Conservation (phyloP, 2,797 vertebrate genomes). For the Leptodactylus fallax region DNA sequence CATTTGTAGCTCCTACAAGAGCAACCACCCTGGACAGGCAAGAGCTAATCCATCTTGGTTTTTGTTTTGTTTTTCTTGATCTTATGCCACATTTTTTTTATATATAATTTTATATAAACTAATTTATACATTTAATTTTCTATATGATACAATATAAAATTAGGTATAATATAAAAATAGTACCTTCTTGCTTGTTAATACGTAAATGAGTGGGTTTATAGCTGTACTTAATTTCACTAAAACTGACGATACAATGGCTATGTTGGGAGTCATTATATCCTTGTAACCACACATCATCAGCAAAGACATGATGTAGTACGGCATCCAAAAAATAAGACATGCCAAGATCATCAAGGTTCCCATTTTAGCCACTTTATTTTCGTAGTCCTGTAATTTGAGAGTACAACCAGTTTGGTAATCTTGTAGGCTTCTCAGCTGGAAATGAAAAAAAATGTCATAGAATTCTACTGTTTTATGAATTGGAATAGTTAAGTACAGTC, state of each 20-base stretch:
- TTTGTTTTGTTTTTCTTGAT: too few relatives aligned
- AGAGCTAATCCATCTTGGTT: too few relatives aligned
- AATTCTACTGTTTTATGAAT: too few relatives aligned
- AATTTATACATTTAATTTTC: neutral
- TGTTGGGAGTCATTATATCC: constrained; percentile 83
- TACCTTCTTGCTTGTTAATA: constrained; percentile 94
- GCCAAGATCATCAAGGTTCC: constrained; percentile 89
- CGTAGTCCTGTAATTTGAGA: constrained; percentile 88
- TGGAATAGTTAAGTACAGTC: too few relatives aligned
- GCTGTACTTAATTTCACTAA: constrained; percentile 91
- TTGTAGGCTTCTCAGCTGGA: constrained; percentile 86
- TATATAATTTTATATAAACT: neutral
- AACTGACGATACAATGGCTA: constrained; percentile 87
- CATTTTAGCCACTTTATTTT: constrained; percentile 92
- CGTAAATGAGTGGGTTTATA: constrained; percentile 91
- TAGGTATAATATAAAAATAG: neutral
- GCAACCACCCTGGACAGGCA: too few relatives aligned
- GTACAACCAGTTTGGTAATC: constrained; percentile 90
- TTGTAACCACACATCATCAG: constrained; percentile 85
- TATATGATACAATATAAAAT: neutral
- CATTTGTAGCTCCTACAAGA: too few relatives aligned
- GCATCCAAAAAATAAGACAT: constrained; percentile 91
- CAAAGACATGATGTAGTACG: constrained; percentile 87
- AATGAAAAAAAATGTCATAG: constrained; percentile 32
- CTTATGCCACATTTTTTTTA: too few relatives aligned